Conservation (phyloP, 2,888 invertebrate species). For the Drosophila mimica region DNA sequence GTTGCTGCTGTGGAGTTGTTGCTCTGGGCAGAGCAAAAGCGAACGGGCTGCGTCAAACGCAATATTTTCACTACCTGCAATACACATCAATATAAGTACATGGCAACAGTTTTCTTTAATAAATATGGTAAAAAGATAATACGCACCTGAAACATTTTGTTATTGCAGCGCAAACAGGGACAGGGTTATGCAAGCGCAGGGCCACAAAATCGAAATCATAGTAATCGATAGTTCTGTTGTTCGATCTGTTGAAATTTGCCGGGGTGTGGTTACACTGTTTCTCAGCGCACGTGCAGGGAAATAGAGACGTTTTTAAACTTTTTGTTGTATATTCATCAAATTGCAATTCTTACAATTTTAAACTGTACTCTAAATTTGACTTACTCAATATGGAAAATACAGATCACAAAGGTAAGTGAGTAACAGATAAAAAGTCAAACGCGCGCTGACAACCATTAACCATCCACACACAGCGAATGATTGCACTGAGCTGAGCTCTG, state of each 20-base stretch:
- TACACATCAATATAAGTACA: too few species aligned
- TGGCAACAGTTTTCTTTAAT: slow-evolving; percentile 24
- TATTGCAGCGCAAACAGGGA: slow-evolving; percentile 34
- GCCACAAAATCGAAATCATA: slow-evolving; percentile 21
- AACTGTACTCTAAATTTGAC: background rate
- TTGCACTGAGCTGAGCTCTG: slow-evolving; percentile 39
- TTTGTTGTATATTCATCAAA: slow-evolving; percentile 10
- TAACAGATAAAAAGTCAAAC: background rate
- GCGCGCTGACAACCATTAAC: background rate
- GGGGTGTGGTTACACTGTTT: slow-evolving; percentile 38
- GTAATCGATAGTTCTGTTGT: slow-evolving; percentile 18
- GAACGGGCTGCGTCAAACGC: slow-evolving; percentile 41
- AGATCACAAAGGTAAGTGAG: slow-evolving; percentile 27
- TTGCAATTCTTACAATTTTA: background rate
- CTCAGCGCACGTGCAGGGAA: slow-evolving; percentile 40
- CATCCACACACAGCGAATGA: slow-evolving; percentile 1
- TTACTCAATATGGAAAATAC: slow-evolving; percentile 35
- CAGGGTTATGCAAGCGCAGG: slow-evolving; percentile 67
- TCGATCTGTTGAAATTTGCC: slow-evolving; percentile 7
- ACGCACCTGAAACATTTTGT: slow-evolving; percentile 66
- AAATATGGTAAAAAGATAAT: slow-evolving; percentile 7
- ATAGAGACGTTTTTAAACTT: slow-evolving; percentile 24
- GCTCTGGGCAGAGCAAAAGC: slow-evolving; percentile 49
- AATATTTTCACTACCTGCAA: slow-evolving; percentile 48
- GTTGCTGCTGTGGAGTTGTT: slow-evolving; percentile 8